Evolutionary conservation across 2,888 invertebrate genomes (phyloP), one percentile per base, ranked within the genome.

Genomic region (Sesamia inferens): DNA sequence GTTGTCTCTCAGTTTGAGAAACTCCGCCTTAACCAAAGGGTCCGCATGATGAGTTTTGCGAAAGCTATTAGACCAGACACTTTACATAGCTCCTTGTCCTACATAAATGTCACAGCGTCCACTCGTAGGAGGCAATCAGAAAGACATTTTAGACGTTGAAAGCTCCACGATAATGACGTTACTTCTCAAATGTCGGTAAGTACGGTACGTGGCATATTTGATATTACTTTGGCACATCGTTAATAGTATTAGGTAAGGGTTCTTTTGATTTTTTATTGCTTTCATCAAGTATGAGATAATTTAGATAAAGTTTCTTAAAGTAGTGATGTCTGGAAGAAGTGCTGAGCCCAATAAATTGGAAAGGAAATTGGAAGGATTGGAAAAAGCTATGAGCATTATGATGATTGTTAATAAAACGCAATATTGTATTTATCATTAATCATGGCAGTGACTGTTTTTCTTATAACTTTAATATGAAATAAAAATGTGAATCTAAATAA

Each of bases 121-220:
- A 76, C 76, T 75, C 76, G 76, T 76, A 83, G 85, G 83, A 84
- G 87, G 88, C 86, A 91, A 90, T 90, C 90, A 90, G 88, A 90
- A 90, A 88, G 83, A 87, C 90, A 88, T 90, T 91, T 89, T 79
- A 85, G 66, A 68, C 68, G 74, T 68, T 67, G 61, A 78, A 61
- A 66, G 58, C 55, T 72, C 76, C 59, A 71, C 74, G 78, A 86
- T 85, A 85, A 82, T 87, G 87, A 82, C 83, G 74, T 83, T 71
- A 77, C 74, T 76, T 59, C 62, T 58, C 63, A 62, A 70, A 74
- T 70, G 65, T 78, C 71, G 19, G 51, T 63, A 54, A 14, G 47
- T 24, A 31, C 10, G 39, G 55, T 19, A 76, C 61, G 74, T 78
- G 51, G 44, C 54, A 71, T 54, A 74, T 85, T 83, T 16, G 22